Evolutionary conservation across 2,797 vertebrate species (phyloP).

Genomic region (Poecilia gillii): DNA sequence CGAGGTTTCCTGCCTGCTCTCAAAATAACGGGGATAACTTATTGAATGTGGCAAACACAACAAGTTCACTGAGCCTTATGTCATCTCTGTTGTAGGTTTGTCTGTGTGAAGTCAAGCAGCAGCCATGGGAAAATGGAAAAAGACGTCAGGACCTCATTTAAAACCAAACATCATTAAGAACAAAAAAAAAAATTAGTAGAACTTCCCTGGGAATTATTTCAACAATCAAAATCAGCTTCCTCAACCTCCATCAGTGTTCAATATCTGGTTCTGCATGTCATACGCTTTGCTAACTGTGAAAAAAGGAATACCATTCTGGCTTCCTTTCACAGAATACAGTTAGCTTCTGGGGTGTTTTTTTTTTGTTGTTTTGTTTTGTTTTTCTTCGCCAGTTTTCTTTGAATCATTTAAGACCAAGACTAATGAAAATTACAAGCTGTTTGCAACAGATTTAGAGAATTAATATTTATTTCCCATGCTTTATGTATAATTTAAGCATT

Average conservation of each 20-base stretch:
- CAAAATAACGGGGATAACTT: not conserved
- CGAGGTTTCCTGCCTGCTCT: not conserved
- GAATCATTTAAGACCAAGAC: constrained; percentile 39
- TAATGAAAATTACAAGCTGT: constrained; percentile 57
- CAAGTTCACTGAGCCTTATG: not conserved
- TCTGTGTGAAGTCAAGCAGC: not conserved
- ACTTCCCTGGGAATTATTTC: not conserved
- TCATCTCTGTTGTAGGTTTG: not conserved
- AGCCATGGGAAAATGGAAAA: not conserved
- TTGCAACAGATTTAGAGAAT: constrained; percentile 66
- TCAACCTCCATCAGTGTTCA: not conserved
- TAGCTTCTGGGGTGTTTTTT: constrained; percentile 10
- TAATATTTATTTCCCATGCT: constrained; percentile 56
- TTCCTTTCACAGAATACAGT: not conserved
- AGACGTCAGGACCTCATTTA: not conserved
- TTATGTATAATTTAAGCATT: constrained; percentile 65
- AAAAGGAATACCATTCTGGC: not conserved
- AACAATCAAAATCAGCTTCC: not conserved
- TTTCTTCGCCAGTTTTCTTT: constrained; percentile 19
- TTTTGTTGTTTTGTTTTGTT: not conserved
- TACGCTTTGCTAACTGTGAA: constrained; percentile 32
- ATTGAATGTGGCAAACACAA: not conserved
- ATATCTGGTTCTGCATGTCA: constrained; percentile 31
- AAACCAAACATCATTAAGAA: not conserved
- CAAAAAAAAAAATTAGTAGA: too few relatives aligned